Evolutionary conservation across 1,140 invertebrate species (phyloP).

Genomic region (Anoplophora glabripennis): DNA sequence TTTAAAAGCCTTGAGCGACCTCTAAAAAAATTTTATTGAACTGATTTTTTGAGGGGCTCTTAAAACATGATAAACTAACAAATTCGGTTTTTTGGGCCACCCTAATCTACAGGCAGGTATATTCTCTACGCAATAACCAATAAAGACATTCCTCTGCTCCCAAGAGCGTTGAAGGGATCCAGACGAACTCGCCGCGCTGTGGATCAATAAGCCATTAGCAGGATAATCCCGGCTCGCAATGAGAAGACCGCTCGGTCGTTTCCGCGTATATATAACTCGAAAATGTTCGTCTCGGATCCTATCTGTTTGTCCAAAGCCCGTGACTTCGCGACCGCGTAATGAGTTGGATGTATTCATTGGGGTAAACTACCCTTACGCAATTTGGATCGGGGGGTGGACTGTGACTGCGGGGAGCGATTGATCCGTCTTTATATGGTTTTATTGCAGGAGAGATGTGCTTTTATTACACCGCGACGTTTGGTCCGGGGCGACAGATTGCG

Average conservation of each 20-base stretch:
- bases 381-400: slow-evolving; percentile 24
- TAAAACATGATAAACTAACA: no score
- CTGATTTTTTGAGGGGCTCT: no score
- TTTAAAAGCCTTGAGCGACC: no score
- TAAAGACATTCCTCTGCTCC: no score
- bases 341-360: slow-evolving; percentile 42
- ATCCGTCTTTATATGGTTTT: slow-evolving; percentile 42
- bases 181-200: no score
- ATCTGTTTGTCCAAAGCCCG: slow-evolving; percentile 20
- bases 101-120: no score
- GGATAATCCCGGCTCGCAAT: not conserved
- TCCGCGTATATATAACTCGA: not conserved
- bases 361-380: slow-evolving; percentile 36
- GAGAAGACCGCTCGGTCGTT: not conserved
- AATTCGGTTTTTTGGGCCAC: no score
- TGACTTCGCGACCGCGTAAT: slow-evolving; percentile 41
- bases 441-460: slow-evolving; percentile 39
- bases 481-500: slow-evolving; percentile 18
- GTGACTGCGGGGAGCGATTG: slow-evolving; percentile 28
- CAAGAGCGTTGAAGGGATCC: no score
- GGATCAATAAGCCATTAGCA: slow-evolving; percentile 14
- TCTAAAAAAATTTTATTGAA: no score
- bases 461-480: slow-evolving; percentile 33
- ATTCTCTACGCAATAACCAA: no score
- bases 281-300: not conserved